These are phyloP conservation scores for Scolopax rusticola DNA, from an alignment of 2,797 vertebrate genomes.

Conservation along the genomic window DNA sequence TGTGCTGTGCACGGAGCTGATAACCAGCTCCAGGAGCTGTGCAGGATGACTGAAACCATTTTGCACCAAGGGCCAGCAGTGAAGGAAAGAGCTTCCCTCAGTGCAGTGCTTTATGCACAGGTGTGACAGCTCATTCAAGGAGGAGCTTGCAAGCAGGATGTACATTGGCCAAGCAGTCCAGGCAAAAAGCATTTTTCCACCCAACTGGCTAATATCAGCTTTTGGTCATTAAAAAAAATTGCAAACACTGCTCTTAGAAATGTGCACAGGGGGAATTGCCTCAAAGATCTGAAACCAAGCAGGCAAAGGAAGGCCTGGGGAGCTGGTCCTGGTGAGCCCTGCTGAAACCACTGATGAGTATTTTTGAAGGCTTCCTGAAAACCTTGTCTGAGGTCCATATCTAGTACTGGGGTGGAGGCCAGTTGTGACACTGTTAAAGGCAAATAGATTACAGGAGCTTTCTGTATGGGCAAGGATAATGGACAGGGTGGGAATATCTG, in stretches of 20 bases:
- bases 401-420: not conserved
- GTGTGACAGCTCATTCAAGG: not conserved
- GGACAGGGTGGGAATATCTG: not conserved
- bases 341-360: not conserved
- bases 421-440: not conserved
- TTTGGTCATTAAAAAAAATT: not conserved
- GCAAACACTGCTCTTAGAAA: not conserved
- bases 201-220: not conserved
- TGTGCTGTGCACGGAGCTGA: not conserved
- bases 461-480: not conserved
- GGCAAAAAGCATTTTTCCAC: not conserved
- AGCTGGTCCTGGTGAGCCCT: not conserved
- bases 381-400: not conserved
- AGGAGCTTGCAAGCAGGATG: not conserved
- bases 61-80: not conserved
- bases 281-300: not conserved
- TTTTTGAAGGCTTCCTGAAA: not conserved
- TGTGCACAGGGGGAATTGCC: not conserved
- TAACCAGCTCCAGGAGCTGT: not conserved
- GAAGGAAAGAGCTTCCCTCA: not conserved
- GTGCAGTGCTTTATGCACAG: not conserved
- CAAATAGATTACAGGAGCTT: not conserved
- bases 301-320: not conserved
- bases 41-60: fast-evolving
- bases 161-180: not conserved